Evolutionary conservation across 2,888 invertebrate genomes (phyloP), one percentile per base, ranked within the genome.

Genomic region (Fragum fragum): DNA sequence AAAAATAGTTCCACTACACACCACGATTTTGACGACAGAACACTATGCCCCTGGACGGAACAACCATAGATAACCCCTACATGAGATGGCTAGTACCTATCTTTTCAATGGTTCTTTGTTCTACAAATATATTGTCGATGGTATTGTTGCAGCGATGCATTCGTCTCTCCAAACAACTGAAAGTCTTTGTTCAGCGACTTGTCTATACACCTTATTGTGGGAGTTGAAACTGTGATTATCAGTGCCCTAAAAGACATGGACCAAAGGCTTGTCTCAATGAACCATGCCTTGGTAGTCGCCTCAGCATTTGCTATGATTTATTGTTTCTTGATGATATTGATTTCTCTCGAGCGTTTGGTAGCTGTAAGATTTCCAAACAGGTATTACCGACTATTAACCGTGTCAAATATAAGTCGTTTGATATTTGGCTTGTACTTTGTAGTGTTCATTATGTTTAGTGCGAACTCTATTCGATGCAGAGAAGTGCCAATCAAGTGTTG

Each of bases 291-390:
- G n/a, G 14, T 63, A 14, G 5, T 28, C 7, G 3, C 21, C 11
- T 23, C 57, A 26, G 26, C 26, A 7, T 23, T 28, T 57, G 57
- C 57, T 6, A 9, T 63, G 29, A 23, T 63, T 23, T 63, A 63
- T 29, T 63, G 29, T n/a, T 28, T 63, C 6, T 16, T 63, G 32
- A 32, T 63, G 63, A n/a, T 36, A n/a, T 16, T 32, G 6, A n/a
- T 63, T 1, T n/a, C 63, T 18, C 9, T 63, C 9, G 63, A 63
- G 32, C 63, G 63, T n/a, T 28, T 63, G 32, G 36, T 63, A 18
- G 23, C 63, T 16, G 63, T 63, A 5, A 11, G 36, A 1, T 63
- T 63, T n/a, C 63, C 63, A 18, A 63, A 32, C n/a, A 29, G 11
- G 5, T 63, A 63, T 21, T 63, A 63, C 36, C 9, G 36, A 6